Evolutionary conservation across 2,113 vertebrate genomes (phyloP).

Genomic region (Tamias sibiricus): DNA sequence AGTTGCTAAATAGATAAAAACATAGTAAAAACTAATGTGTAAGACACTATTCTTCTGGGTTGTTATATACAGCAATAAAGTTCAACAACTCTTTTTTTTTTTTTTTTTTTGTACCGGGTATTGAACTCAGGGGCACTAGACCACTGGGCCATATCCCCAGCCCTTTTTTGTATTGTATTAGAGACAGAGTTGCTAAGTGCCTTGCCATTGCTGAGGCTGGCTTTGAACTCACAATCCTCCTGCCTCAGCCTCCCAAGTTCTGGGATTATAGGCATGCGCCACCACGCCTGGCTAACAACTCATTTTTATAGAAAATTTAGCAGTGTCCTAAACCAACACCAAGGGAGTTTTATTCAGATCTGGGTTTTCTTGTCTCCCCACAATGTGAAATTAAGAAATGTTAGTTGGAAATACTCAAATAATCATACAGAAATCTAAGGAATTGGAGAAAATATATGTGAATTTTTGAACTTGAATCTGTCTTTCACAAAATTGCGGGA

Average conservation of each 20-base stretch:
- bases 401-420: conserved; percentile 56
- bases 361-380: conserved; percentile 51
- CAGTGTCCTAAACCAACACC: conserved; percentile 2
- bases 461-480: conserved; percentile 34
- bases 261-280: no score
- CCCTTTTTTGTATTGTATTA: no score
- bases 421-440: neutral
- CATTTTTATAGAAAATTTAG: conserved; percentile 20
- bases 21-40: neutral
- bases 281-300: no score
- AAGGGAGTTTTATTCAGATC: conserved; percentile 10
- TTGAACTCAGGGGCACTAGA: no score
- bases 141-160: no score
- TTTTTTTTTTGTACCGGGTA: no score
- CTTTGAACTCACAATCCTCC: no score
- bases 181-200: no score
- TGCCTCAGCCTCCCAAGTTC: no score
- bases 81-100: conserved; percentile 9
- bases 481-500: conserved; percentile 36
- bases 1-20: conserved; percentile 75
- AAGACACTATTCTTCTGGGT: conserved; percentile 70
- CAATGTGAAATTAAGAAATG: conserved; percentile 58
- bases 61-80: conserved; percentile 24
- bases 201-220: no score
- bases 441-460: conserved; percentile 1